Evolutionary conservation across 2,888 invertebrate genomes (phyloP), one percentile per base, ranked within the genome.

Genomic region (Pollenia amentaria): DNA sequence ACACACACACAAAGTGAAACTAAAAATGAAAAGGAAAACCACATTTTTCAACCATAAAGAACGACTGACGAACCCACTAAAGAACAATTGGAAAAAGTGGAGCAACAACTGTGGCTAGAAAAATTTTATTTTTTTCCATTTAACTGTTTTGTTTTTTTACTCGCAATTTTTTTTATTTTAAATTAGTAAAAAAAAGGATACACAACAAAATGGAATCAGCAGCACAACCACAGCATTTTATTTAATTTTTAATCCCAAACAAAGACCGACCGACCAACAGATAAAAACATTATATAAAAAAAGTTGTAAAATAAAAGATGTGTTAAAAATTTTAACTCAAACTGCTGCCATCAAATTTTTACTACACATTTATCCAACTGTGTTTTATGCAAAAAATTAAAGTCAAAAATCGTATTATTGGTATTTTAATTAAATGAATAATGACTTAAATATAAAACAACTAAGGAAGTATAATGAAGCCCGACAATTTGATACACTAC

Each of bases 91-190:
- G 7, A 42, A 65, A 64, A 81, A 81, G 29, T 75, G 55, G 73
- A 79, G 53, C 84, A 79, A 48, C 79, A 79, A 79, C 67, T 79
- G 75, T 79, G 84, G 75, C 62, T 62, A 29, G 55, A 72, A 64
- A 70, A 53, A 62, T 53, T 51, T 60, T n/a, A 16, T 7, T 14
- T n/a, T n/a, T 60, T 53, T 53, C 29, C 29, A 29, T 29, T 29
- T 29, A 0, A 6, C 29, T 29, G 29, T 29, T 29, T 29, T 29
- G 29, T 29, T 79, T 46, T 44, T 1, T 21, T 18, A n/a, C 64
- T 48, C 21, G 29, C 55, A 29, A n/a, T 48, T 51, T 57, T 67
- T 57, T 67, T 51, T 44, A 7, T 53, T 62, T 62, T 72, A 51
- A 60, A 62, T 60, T 53, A 62, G 70, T 29, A 16, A 42, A 48